Evolutionary conservation across 2,888 invertebrate genomes (phyloP).

Genomic region (Digitonthophagus gazella): DNA sequence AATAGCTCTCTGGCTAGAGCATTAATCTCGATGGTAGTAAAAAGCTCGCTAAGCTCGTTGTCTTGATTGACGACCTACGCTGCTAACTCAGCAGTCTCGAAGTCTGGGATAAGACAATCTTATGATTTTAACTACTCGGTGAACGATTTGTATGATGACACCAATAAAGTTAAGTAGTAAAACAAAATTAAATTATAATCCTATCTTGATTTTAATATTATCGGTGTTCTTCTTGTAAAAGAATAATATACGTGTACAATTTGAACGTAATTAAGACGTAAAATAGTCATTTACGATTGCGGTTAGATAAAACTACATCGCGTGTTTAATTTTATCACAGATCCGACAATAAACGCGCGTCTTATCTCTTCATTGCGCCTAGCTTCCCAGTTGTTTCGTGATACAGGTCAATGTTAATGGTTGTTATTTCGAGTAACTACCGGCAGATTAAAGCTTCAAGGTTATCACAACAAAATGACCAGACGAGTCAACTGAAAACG

Average conservation of each 20-base stretch:
- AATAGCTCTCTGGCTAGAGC: neutral
- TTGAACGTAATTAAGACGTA: neutral
- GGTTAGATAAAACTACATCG: neutral
- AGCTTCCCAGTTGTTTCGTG: neutral
- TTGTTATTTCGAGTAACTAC: neutral
- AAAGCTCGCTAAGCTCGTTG: neutral
- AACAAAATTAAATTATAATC: neutral
- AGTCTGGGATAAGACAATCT: neutral
- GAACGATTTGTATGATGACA: neutral
- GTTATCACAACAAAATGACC: neutral
- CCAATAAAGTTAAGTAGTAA: neutral
- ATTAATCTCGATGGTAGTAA: neutral
- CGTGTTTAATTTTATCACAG: neutral
- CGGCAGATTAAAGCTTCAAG: neutral
- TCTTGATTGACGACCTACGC: neutral
- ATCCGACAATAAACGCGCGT: neutral
- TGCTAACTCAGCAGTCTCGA: neutral
- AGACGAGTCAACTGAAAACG: neutral
- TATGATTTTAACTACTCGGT: neutral
- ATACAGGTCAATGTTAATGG: neutral
- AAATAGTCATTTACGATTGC: too few species aligned
- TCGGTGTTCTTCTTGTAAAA: neutral
- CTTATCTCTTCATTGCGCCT: neutral
- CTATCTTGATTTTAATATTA: neutral
- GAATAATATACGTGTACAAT: neutral